phyloP scores from a whole-genome alignment of 2,888 invertebrate genomes.

The Drosophila picticornis region DNA sequence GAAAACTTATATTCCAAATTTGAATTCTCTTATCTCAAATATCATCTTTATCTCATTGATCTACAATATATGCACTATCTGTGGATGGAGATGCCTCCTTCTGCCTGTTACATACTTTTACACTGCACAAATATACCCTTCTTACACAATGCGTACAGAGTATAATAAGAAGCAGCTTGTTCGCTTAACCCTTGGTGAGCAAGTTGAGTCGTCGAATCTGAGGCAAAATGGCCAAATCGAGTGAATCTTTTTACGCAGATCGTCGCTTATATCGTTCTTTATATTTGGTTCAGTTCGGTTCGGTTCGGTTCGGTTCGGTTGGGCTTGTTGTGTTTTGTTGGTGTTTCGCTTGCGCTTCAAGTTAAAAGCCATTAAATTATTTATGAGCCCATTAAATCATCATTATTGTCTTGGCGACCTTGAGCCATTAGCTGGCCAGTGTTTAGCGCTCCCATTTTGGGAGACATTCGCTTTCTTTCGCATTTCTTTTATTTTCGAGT shows the following conservation, averaged over 20 bases:
- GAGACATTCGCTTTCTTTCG: constrained; percentile 66
- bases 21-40: neutral
- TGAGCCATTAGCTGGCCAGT: constrained; percentile 72
- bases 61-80: neutral
- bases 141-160: neutral
- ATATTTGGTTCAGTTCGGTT: constrained; percentile 4
- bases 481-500: constrained; percentile 64
- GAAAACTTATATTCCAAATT: neutral
- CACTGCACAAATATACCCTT: neutral
- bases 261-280: constrained; percentile 18
- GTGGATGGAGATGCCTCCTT: neutral
- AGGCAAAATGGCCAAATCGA: constrained; percentile 1
- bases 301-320: constrained; percentile 9
- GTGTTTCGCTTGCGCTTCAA: constrained; percentile 43
- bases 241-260: constrained; percentile 24
- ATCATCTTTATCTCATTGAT: too few relatives aligned
- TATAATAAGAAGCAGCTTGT: neutral
- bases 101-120: neutral
- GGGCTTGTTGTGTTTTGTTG: constrained; percentile 9
- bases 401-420: constrained; percentile 83
- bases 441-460: constrained; percentile 61
- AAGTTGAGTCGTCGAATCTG: too few relatives aligned
- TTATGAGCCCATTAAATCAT: constrained; percentile 85
- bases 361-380: constrained; percentile 84
- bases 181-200: constrained; percentile 25